Conservation (phyloP, 2,113 vertebrate species). For the Bubo bubo region DNA sequence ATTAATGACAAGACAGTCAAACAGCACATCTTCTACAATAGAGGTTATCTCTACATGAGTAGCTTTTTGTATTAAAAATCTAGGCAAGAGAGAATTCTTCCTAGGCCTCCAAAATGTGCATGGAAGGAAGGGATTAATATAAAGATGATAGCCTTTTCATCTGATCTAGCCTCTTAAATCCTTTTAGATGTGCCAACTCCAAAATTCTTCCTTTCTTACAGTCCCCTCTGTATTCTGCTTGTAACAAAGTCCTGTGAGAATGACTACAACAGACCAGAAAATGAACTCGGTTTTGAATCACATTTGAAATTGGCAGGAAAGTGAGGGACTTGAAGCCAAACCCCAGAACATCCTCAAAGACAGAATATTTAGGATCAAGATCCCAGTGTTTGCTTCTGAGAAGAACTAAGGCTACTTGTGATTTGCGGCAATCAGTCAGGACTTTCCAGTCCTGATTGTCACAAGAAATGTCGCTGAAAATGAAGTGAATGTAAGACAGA, state of each 20-base stretch:
- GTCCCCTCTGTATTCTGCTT: neutral
- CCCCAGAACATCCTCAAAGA: neutral
- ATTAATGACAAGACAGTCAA: neutral
- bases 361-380: neutral
- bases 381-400: slow-evolving; percentile 3
- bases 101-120: neutral
- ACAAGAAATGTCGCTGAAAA: neutral
- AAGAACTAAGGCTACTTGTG: neutral
- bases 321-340: neutral
- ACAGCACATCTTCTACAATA: neutral
- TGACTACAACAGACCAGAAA: slow-evolving; percentile 20
- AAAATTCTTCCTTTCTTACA: slow-evolving; percentile 18
- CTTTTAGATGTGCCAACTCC: neutral
- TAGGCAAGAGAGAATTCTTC: neutral
- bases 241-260: neutral
- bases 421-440: neutral
- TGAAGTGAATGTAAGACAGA: neutral
- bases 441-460: neutral
- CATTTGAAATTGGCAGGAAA: slow-evolving; percentile 19
- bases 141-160: neutral
- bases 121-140: slow-evolving; percentile 9
- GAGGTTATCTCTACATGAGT: neutral
- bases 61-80: neutral
- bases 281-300: slow-evolving; percentile 2
- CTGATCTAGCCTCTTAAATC: slow-evolving; percentile 27